These are phyloP conservation scores for Nephrotoma appendiculata DNA, from an alignment of 2,888 invertebrate genomes.

Conservation along the genomic window DNA sequence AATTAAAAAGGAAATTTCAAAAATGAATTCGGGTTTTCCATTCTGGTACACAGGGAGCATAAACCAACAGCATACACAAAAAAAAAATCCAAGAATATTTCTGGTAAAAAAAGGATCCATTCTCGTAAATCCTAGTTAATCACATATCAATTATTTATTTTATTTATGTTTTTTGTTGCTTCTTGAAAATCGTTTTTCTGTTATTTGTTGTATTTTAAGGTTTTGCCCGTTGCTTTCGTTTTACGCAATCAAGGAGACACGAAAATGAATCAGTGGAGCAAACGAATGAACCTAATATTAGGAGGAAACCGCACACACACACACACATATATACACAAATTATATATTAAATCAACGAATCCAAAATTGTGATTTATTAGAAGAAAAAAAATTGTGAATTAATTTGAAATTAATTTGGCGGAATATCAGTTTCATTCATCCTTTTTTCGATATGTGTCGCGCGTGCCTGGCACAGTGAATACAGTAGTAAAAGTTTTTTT, in stretches of 20 bases:
- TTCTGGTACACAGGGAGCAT: not conserved
- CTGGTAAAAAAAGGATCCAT: not conserved
- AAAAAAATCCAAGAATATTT: not conserved
- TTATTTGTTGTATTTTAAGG: not conserved
- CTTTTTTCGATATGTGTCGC: not conserved
- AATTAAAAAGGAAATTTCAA: not conserved
- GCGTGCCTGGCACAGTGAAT: no score
- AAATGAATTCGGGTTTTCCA: not conserved
- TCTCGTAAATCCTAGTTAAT: not conserved
- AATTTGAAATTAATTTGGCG: not conserved
- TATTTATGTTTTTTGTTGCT: not conserved
- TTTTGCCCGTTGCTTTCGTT: not conserved
- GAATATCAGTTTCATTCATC: not conserved
- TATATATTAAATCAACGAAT: not conserved
- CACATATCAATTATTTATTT: conserved; percentile 1
- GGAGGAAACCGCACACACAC: not conserved
- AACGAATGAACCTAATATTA: not conserved
- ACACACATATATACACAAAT: no score
- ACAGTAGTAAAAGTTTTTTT: no score
- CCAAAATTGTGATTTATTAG: not conserved
- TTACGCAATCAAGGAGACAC: not conserved
- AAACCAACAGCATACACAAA: not conserved
- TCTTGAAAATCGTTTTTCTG: not conserved
- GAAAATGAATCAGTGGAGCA: not conserved
- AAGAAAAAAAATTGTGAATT: not conserved